These are phyloP conservation scores for Cyrtonyx montezumae DNA, from an alignment of 2,113 vertebrate genomes.

Conservation along the genomic window DNA sequence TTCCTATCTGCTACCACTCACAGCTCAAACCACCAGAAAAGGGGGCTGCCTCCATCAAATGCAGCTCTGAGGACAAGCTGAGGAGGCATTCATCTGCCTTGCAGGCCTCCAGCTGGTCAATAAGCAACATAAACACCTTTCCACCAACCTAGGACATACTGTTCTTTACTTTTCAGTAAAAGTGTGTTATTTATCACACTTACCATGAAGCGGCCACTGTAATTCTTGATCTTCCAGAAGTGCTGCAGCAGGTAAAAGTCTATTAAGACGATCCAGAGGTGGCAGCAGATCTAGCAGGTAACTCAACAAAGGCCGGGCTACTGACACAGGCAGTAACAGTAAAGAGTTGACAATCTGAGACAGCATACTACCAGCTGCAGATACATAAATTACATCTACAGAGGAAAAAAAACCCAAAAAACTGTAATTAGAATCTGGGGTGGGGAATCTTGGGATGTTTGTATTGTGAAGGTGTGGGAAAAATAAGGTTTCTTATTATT, in stretches of 20 bases:
- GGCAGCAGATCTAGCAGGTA: slow-evolving; percentile 92
- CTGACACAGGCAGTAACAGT: slow-evolving; percentile 91
- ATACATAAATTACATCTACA: slow-evolving; percentile 94
- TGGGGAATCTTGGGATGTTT: background rate
- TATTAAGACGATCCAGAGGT: slow-evolving; percentile 92
- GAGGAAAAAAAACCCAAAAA: background rate
- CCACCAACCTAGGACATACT: no score
- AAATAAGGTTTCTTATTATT: background rate
- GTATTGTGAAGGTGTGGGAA: background rate
- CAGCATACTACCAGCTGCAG: slow-evolving; percentile 97
- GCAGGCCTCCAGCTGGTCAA: no score
- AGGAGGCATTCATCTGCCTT: no score
- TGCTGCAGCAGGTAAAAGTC: slow-evolving; percentile 91
- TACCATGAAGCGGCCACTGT: slow-evolving; percentile 98
- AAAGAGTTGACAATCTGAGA: slow-evolving; percentile 94
- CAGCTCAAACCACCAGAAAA: no score
- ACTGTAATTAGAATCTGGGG: background rate
- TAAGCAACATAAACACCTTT: no score
- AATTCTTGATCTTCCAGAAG: slow-evolving; percentile 96
- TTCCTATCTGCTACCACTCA: no score
- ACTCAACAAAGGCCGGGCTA: slow-evolving; percentile 91
- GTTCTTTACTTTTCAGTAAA: background rate
- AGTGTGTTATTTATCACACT: background rate
- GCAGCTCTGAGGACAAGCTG: no score
- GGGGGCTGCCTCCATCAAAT: no score